Percentiles rank a stretch among this genome's conserved stretches.
phyloP scores from a whole-genome alignment of 2,888 invertebrate genomes.

The Melanostoma mellinum region DNA sequence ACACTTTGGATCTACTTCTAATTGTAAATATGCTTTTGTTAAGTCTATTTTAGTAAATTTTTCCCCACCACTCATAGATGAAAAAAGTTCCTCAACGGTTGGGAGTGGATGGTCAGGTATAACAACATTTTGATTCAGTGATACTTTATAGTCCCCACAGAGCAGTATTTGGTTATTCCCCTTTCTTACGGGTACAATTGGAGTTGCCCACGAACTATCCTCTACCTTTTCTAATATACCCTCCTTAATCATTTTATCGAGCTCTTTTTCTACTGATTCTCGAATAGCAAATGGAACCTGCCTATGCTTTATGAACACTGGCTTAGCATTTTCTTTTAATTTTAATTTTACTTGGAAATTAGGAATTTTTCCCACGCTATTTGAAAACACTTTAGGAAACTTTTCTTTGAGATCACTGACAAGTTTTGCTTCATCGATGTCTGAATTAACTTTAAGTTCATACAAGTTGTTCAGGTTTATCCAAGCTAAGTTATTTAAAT shows the following conservation, averaged over 20 bases:
- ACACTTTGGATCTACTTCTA: slow-evolving; percentile 75
- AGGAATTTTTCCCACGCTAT: neutral
- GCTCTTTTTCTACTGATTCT: slow-evolving; percentile 2
- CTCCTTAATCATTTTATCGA: neutral
- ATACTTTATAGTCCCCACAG: slow-evolving; percentile 9
- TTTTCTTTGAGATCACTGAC: neutral
- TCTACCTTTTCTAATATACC: neutral
- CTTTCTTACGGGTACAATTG: slow-evolving; percentile 6
- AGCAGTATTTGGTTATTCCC: slow-evolving; percentile 1
- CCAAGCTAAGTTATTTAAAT: slow-evolving; percentile 5
- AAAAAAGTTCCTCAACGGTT: slow-evolving; percentile 67
- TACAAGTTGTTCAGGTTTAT: neutral
- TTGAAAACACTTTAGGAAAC: slow-evolving; percentile 10
- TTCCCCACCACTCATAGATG: slow-evolving; percentile 63
- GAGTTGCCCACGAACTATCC: slow-evolving; percentile 18
- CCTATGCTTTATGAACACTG: slow-evolving; percentile 3
- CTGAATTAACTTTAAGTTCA: neutral
- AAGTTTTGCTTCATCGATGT: neutral
- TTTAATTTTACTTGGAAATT: slow-evolving; percentile 1
- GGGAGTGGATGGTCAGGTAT: slow-evolving; percentile 24
- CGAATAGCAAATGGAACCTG: neutral
- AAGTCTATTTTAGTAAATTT: slow-evolving; percentile 75
- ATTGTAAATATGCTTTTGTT: slow-evolving; percentile 76
- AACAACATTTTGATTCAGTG: neutral
- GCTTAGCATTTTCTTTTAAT: neutral